phyloP scores from a whole-genome alignment of 2,888 invertebrate genomes.

The Fragum fragum region DNA sequence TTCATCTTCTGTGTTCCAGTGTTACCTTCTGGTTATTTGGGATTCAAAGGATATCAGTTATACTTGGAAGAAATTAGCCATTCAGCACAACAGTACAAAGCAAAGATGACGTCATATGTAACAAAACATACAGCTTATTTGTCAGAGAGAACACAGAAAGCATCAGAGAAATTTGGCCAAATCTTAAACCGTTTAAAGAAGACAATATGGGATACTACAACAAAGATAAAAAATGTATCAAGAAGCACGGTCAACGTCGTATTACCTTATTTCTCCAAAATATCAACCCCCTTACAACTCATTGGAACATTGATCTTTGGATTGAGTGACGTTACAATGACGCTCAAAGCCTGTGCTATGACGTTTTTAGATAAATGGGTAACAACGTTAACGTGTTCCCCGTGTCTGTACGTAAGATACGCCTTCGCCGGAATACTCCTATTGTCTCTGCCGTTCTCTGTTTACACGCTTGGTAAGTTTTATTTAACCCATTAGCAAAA shows the following conservation, averaged over 20 bases:
- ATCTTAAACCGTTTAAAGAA: background rate
- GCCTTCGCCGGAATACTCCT: background rate
- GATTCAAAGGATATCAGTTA: no score
- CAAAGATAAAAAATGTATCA: background rate
- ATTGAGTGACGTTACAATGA: background rate
- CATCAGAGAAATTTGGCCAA: background rate
- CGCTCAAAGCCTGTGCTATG: background rate
- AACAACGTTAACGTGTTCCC: background rate
- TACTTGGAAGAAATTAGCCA: no score
- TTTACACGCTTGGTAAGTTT: constrained; percentile 14
- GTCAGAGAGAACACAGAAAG: no score
- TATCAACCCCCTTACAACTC: background rate
- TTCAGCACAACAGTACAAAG: no score
- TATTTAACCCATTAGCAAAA: no score
- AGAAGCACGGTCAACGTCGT: background rate
- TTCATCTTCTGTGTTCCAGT: no score
- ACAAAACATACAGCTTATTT: no score
- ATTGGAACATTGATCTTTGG: background rate
- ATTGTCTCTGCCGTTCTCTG: background rate
- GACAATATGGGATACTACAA: background rate
- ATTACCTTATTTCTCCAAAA: background rate
- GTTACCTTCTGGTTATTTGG: no score
- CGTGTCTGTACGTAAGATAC: constrained; percentile 4
- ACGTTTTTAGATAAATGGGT: background rate
- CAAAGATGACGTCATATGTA: no score